A percentile compares a stretch with the other conserved stretches of the same genome.
Conservation (phyloP, 2,888 invertebrate genomes). For the Iphiclides podalirius region DNA sequence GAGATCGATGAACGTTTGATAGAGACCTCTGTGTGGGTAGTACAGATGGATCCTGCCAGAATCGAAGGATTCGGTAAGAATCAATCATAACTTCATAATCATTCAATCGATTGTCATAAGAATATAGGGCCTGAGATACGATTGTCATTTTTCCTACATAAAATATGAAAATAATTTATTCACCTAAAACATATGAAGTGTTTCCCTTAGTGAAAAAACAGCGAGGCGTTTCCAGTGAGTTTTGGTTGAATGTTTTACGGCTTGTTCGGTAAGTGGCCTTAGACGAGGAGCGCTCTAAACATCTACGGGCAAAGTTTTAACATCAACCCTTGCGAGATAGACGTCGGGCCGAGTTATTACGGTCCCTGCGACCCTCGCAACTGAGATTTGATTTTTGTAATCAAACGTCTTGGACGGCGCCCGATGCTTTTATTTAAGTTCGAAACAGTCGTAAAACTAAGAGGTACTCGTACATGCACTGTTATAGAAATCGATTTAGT, state of each 20-base stretch:
- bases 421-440: constrained; percentile 28
- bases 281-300: constrained; percentile 56
- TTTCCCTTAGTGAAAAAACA: constrained; percentile 11
- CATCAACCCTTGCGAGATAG: constrained; percentile 59
- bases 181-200: not conserved
- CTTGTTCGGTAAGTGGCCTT: constrained; percentile 55
- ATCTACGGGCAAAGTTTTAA: constrained; percentile 63
- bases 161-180: too few species aligned
- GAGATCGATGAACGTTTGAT: too few species aligned
- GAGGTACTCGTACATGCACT: constrained; percentile 1
- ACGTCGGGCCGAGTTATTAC: constrained; percentile 58
- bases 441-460: constrained; percentile 7
- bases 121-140: too few species aligned
- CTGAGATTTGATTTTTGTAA: constrained; percentile 53
- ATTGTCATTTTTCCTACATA: not conserved
- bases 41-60: too few species aligned
- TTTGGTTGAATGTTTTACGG: constrained; percentile 49
- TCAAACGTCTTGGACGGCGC: constrained; percentile 25
- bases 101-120: too few species aligned
- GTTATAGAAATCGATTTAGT: too few species aligned
- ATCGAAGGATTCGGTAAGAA: too few species aligned
- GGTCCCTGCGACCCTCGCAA: constrained; percentile 47
- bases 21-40: too few species aligned
- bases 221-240: constrained; percentile 43
- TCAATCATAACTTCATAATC: too few species aligned